Evolutionary conservation across 2,888 invertebrate genomes (phyloP).

Genomic region (Melinopterus prodromus): DNA sequence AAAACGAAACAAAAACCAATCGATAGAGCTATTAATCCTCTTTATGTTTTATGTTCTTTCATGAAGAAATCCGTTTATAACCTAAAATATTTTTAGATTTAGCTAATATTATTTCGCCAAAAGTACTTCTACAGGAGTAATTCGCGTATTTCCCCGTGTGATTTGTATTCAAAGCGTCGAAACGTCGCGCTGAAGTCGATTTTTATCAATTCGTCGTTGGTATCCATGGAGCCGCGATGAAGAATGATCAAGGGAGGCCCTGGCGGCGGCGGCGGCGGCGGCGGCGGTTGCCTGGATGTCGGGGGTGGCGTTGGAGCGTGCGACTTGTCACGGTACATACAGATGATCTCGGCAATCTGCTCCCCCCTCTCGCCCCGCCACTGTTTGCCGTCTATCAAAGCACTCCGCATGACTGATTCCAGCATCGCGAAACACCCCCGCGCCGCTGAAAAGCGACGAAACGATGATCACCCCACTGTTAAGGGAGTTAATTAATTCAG

Average conservation of each 20-base stretch:
- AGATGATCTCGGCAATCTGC: not conserved
- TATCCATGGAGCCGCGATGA: not conserved
- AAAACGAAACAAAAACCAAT: too few species aligned
- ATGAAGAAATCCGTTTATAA: not conserved
- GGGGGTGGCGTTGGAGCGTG: not conserved
- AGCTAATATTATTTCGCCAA: not conserved
- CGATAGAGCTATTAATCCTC: too few species aligned
- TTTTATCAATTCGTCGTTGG: not conserved
- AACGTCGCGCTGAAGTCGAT: not conserved
- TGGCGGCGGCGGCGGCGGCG: not conserved
- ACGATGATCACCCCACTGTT: not conserved
- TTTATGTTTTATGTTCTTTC: too few species aligned
- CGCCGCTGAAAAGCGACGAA: not conserved
- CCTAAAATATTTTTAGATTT: not conserved
- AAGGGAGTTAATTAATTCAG: not conserved
- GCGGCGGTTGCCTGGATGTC: not conserved
- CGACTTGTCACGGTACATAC: not conserved
- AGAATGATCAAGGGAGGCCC: not conserved
- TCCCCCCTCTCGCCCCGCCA: not conserved
- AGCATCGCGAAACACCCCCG: not conserved
- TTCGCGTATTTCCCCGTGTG: not conserved
- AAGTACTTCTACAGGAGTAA: not conserved
- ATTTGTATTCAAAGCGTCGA: not conserved
- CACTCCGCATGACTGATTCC: not conserved
- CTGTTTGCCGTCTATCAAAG: conserved; percentile 4